Evolutionary conservation across 2,888 invertebrate genomes (phyloP).

Genomic region (Xylota sylvarum): DNA sequence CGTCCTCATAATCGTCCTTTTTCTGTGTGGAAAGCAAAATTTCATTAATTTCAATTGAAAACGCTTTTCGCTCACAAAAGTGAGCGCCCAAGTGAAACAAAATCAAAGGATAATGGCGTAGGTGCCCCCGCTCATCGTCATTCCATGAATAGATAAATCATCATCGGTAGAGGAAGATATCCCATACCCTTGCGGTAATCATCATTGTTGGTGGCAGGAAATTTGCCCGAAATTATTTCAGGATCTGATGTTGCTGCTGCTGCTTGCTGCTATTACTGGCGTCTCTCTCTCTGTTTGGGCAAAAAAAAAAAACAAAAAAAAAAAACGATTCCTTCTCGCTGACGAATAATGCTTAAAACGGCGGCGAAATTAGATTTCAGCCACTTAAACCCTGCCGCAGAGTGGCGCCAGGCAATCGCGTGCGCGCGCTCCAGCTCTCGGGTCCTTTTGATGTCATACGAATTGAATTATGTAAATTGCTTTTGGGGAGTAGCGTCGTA

Average conservation of each 20-base stretch:
- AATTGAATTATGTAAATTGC: constrained; percentile 77
- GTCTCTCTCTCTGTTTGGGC: neutral
- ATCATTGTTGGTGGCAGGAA: constrained; percentile 74
- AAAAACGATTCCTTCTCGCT: constrained; percentile 44
- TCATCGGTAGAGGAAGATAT: constrained; percentile 36
- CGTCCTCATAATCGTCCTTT: constrained; percentile 49
- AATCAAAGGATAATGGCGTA: constrained; percentile 72
- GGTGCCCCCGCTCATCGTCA: neutral
- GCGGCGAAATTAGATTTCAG: constrained; percentile 76
- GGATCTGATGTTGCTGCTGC: constrained; percentile 57
- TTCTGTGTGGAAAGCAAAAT: constrained; percentile 59
- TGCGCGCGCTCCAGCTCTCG: constrained; percentile 64
- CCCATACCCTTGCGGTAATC: constrained; percentile 39
- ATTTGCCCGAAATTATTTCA: constrained; percentile 75
- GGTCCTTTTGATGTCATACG: constrained; percentile 76
- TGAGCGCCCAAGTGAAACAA: constrained; percentile 58
- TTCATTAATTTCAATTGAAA: constrained; percentile 76
- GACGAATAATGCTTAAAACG: constrained; percentile 69
- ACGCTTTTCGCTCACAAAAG: constrained; percentile 59
- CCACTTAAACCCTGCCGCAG: constrained; percentile 75
- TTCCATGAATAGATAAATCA: constrained; percentile 67
- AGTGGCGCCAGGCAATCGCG: constrained; percentile 65
- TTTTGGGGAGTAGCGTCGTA: constrained; percentile 61
- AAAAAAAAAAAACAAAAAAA: too few relatives aligned
- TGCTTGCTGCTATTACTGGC: constrained; percentile 44